Conservation (phyloP, 2,888 invertebrate genomes). For the Tetramorium bicarinatum region DNA sequence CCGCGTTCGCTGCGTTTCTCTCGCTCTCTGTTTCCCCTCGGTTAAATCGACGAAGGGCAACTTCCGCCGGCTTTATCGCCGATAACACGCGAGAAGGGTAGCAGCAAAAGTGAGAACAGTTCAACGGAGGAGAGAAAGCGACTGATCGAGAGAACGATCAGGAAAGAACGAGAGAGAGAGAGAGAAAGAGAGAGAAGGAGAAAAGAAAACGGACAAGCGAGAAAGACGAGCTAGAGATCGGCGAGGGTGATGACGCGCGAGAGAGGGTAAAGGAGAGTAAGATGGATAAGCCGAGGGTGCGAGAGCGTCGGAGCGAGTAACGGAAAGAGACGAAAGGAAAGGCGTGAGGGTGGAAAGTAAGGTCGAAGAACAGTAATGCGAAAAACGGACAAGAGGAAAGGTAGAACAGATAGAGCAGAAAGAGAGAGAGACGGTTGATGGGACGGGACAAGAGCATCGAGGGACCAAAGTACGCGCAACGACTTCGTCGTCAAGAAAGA, state of each 20-base stretch:
- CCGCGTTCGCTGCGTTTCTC: conserved; percentile 1
- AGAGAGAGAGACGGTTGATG: not conserved
- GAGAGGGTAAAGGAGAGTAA: conserved; percentile 35
- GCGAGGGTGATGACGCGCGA: not conserved
- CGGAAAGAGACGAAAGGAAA: conserved; percentile 5
- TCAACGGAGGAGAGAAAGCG: not conserved
- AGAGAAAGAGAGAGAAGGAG: not conserved
- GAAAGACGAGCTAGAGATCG: conserved; percentile 9
- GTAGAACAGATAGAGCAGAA: not conserved
- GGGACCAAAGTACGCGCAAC: conserved; percentile 43
- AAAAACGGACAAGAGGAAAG: conserved; percentile 25
- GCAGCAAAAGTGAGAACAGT: conserved; percentile 29
- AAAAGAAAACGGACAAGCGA: not conserved
- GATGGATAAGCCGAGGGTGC: conserved; percentile 34
- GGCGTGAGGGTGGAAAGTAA: conserved; percentile 42
- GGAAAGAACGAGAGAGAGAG: not conserved
- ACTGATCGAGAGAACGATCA: not conserved
- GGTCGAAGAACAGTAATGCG: conserved; percentile 24
- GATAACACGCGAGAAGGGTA: conserved; percentile 33
- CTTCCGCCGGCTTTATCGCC: conserved; percentile 50
- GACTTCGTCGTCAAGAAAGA: conserved; percentile 32
- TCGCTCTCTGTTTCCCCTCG: not conserved
- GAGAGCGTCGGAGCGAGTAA: conserved; percentile 36
- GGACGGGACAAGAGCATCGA: conserved; percentile 6
- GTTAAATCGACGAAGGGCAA: conserved; percentile 40